phyloP scores from a whole-genome alignment of 2,113 vertebrate species.

The Hippolais icterina region DNA sequence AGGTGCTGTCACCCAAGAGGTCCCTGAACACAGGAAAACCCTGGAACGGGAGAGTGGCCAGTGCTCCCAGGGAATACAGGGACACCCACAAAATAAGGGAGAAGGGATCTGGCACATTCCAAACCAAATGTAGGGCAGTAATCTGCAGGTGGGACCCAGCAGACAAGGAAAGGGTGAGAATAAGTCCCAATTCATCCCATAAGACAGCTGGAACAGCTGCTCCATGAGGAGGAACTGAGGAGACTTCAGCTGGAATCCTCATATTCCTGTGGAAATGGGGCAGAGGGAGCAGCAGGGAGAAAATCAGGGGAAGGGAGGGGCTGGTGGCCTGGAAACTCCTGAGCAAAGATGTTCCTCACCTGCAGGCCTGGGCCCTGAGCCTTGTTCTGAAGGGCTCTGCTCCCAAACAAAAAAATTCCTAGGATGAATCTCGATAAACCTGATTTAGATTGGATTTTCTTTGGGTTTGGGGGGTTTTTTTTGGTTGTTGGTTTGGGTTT shows the following conservation, averaged over 20 bases:
- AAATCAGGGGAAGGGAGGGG: not conserved
- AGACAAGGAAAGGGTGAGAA: not conserved
- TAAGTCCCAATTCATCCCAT: accelerated
- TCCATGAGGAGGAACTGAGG: not conserved
- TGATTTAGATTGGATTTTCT: not conserved
- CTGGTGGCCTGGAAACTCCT: not conserved
- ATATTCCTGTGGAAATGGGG: not conserved
- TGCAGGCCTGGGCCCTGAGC: not conserved
- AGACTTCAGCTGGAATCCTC: not conserved
- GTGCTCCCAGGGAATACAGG: not conserved
- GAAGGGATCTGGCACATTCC: not conserved
- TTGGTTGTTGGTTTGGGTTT: too few species aligned
- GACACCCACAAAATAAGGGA: not conserved
- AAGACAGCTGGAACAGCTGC: not conserved
- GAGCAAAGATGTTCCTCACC: not conserved
- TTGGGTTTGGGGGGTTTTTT: accelerated
- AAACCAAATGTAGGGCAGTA: not conserved
- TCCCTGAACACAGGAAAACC: not conserved
- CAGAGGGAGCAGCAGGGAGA: not conserved
- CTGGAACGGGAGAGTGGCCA: not conserved
- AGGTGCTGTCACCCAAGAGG: not conserved
- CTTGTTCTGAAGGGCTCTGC: not conserved
- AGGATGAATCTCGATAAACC: not conserved
- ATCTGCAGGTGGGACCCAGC: not conserved
- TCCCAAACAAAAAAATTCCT: not conserved